phyloP scores from a whole-genome alignment of 2,888 invertebrate species.

The Drosophila falleni region DNA sequence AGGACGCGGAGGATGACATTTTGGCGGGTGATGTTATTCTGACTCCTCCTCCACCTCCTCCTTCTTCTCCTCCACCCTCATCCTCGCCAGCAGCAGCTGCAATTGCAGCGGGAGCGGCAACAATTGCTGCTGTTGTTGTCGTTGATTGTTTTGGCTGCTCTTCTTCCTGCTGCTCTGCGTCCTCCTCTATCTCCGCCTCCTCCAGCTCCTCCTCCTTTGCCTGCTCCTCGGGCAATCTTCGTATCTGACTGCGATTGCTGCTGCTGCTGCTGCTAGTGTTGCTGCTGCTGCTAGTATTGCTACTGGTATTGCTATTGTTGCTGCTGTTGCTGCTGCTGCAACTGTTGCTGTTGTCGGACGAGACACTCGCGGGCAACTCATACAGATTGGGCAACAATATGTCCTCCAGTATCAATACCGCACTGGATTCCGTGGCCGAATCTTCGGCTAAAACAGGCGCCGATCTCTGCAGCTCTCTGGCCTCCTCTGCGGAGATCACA shows the following conservation, averaged over 20 bases:
- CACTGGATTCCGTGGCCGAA: slow-evolving; percentile 23
- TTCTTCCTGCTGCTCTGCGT: neutral
- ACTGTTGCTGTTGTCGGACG: neutral
- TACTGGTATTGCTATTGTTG: neutral
- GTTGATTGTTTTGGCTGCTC: neutral
- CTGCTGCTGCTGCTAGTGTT: neutral
- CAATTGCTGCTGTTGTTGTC: neutral
- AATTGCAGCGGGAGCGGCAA: too few relatives aligned
- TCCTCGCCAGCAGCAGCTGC: neutral
- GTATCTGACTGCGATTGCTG: neutral
- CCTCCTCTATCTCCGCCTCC: neutral
- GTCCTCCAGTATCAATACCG: slow-evolving; percentile 62
- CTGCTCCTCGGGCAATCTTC: too few relatives aligned
- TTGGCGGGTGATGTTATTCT: neutral
- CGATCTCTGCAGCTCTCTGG: slow-evolving; percentile 55
- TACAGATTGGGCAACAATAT: slow-evolving; percentile 63
- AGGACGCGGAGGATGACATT: neutral
- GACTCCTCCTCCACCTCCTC: neutral
- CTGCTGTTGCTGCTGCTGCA: neutral
- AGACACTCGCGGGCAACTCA: slow-evolving; percentile 17
- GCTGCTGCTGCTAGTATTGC: neutral
- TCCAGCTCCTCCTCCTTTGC: neutral
- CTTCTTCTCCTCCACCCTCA: neutral
- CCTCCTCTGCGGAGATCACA: slow-evolving; percentile 45
- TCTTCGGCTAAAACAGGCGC: slow-evolving; percentile 42